Base-by-base conservation (phyloP, 2,888 invertebrate species). In the Trichopoda pennipes region DNA sequence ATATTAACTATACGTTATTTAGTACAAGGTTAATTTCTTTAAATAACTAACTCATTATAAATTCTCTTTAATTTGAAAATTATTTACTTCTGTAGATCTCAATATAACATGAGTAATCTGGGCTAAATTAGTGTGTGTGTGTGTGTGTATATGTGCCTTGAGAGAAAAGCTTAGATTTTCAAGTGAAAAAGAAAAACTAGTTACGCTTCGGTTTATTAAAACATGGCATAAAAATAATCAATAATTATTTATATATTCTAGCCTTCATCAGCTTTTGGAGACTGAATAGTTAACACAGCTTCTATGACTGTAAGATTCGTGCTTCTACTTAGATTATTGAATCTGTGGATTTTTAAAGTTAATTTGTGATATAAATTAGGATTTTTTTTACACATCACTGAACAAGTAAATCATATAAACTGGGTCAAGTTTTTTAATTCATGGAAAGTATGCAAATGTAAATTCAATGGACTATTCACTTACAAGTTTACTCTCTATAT, bases 391-490 rank as follows among this genome's bases (percentile, higher is more conserved):
- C 69, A 74, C 74, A 78, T 82, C 81, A 78, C 28, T 68, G 64
- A 70, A 73, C 81, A 83, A 84, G 73, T 81, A 84, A 85, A 85
- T 83, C 82, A 83, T 76, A 77, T 61, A 72, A 85, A 83, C 76
- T 85, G 84, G 85, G 85, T 84, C 85, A 85, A 84, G 84, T 80
- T 80, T 61, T n/a, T 35, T 63, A 53, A 44, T 68, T 73, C 35
- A 79, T 66, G 47, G 19, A 28, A 69, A 42, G 44, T 63, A 49
- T 49, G 35, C 38, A 68, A 68, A 63, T 56, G 68, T 35, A 47
- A 38, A 70, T 19, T 42, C 42, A 58, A 58, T 28, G 60, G 42
- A 35, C 42, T 32, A 28, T 32, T 4, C 47, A 10, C 17, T 17
- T 32, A 12, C 10, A 32, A 49, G 28, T 60, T 47, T n/a, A n/a